Base-by-base conservation (phyloP, 2,888 invertebrate species). In the Tinea trinotella region DNA sequence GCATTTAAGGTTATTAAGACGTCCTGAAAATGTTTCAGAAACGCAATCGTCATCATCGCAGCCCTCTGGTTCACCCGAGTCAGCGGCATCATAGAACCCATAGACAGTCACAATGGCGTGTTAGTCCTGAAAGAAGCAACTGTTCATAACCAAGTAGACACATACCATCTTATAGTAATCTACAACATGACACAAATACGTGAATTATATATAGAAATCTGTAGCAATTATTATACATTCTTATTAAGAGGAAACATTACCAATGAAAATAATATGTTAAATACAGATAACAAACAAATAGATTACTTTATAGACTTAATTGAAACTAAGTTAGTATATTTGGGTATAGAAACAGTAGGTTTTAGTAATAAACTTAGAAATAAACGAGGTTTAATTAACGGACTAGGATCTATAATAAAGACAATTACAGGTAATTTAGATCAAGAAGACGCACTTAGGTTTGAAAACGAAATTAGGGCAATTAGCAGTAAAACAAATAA, bases 21-120 rank as follows among this genome's bases (percentile, higher is more conserved):
- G 35, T 7, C n/a, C 35, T 35, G 6, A 35, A 35, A 24, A 24
- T 24, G 6, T 35, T 35, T n/a, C 35, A 35, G 35, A n/a, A 5
- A 22, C 7, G 35, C 4, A 4, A 35, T 35, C 35, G 10, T 35
- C 35, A n/a, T 12, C 35, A 35, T 22, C 24, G 24, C 24, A 24
- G 24, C 9, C 52, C 12, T 9, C 1, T n/a, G 35, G 46, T 15
- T 60, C 61, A 40, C 57, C 59, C 56, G 52, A 59, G 30, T 49
- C 49, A 52, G 56, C 50, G 57, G 59, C 15, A 13, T 59, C 24
- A 55, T 61, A 48, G 55, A 62, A 53, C 61, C 62, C 34, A 57
- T 63, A 36, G 60, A 63, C 12, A 63, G 57, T 19, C 58, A 59
- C 12, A 62, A 64, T 53, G 61, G 62, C 0, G 52, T 62, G 0